Evolutionary conservation across 1,140 invertebrate genomes (phyloP), one percentile per base, ranked within the genome.

Genomic region (Drosophila carrolli): DNA sequence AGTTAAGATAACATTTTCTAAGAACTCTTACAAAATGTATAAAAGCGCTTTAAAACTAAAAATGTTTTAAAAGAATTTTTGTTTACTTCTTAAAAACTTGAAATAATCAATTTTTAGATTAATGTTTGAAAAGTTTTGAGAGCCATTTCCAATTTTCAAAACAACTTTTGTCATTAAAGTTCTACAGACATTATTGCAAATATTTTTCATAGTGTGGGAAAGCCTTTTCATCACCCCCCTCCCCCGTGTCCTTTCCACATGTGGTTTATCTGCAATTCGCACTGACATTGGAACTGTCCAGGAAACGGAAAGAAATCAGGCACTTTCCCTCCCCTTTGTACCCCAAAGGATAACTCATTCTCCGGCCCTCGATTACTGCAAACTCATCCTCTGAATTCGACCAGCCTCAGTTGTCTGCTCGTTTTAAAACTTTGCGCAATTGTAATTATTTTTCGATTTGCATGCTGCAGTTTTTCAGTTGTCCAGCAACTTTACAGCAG

Each of bases 371-470:
- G 1, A 5, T 27, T 10, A 10, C 29, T 23, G 1, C 23, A 23
- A 23, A 3, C 23, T 23, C 23, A 32, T 4, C 44, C 55, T 19
- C 8, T 8, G n/a, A 13, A 11, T 54, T 35, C 29, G n/a, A 27
- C 27, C 40, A 19, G 53, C 29, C 43, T 32, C 54, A 74, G 70
- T 67, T 78, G 63, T 78, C 75, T 62, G 75, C 54, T 78, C 66
- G 75, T 78, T 78, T 72, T 56, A 78, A 78, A 78, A 78, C 76
- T 78, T 78, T 78, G 67, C 75, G 67, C 76, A 78, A 78, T 78
- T 78, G 76, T 78, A 78, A 78, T 78, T 78, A 78, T 78, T 78
- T 78, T 78, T 78, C 76, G 76, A 78, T 78, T 78, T 78, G 76
- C 76, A 78, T 78, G 76, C 76, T 60, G 76, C 76, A 78, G 67